These are phyloP conservation scores for Micronycteris hirsuta DNA, from an alignment of 2,113 vertebrate species.

Conservation along the genomic window DNA sequence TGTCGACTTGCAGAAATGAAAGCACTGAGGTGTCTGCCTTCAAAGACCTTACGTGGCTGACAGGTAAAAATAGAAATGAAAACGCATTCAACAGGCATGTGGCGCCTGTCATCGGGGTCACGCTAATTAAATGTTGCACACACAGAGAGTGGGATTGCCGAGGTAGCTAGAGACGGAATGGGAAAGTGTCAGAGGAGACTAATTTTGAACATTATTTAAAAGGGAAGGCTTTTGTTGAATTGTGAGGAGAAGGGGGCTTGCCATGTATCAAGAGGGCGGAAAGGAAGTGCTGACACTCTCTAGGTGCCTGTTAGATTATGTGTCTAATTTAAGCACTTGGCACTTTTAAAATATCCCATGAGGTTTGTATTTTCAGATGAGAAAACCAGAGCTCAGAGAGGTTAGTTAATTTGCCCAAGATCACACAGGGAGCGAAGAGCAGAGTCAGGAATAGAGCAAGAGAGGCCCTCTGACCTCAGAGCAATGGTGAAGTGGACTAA, in stretches of 20 bases:
- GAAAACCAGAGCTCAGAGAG: slow-evolving; percentile 20
- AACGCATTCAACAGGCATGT: neutral
- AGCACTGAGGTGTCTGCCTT: neutral
- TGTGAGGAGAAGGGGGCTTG: neutral
- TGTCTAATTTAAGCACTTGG: neutral
- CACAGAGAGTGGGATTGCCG: neutral
- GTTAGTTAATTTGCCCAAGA: neutral
- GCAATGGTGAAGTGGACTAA: neutral
- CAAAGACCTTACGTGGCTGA: neutral
- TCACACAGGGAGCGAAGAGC: neutral
- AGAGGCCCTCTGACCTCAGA: neutral
- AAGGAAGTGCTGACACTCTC: neutral
- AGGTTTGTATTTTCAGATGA: neutral
- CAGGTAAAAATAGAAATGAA: slow-evolving; percentile 34
- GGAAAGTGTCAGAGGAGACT: neutral
- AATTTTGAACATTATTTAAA: slow-evolving; percentile 19
- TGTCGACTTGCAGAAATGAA: neutral
- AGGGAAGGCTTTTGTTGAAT: neutral
- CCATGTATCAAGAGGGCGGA: neutral
- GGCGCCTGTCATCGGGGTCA: neutral
- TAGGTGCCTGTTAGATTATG: neutral
- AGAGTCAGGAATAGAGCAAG: neutral
- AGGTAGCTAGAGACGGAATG: neutral
- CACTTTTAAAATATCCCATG: neutral
- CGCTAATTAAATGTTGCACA: neutral